Evolutionary conservation across 2,888 invertebrate genomes (phyloP), one percentile per base, ranked within the genome.

Genomic region (Caenorhabditis sp.): DNA sequence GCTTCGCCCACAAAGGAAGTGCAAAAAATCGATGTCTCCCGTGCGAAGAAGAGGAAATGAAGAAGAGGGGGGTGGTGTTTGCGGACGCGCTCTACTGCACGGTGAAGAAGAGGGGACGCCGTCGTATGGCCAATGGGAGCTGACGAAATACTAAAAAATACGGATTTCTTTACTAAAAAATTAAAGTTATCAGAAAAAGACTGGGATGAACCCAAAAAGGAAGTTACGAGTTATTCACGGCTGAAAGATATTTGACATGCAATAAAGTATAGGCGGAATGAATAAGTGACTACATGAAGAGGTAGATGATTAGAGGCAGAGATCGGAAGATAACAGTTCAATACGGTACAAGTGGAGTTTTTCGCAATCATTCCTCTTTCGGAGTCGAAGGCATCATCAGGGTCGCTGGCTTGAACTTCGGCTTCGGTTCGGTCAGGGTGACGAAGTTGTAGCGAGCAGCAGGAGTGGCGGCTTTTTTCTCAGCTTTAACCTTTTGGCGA

Each of bases 371-470:
- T 37, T 65, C 9, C 5, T 53, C 44, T 13, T 53, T 20, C 6
- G 24, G 40, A 1, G 55, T 64, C 24, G 64, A 65, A 0, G 74
- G 74, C 74, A 74, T 67, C 15, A 35, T 24, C 0, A 76, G 61
- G n/a, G 61, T 51, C 28, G 67, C 32, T n/a, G 58, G 32, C 20
- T 76, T 76, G 61, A 76, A 76, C 18, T 55, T 60, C 18, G 76
- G 40, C 15, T 22, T 32, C 3, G 76, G 76, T 0, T 9, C 67
- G n/a, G 11, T 24, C 24, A 76, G 53, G n/a, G 18, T 32, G 18
- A 76, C 40, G 20, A 26, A 76, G 28, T 76, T 76, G 61, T 60
- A 76, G 11, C 51, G 65, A 15, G 60, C 8, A 18, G 53, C 55
- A 0, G 76, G 76, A 0, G 76, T 61, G n/a, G 67, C 76, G 0